Evolutionary conservation across 2,113 vertebrate genomes (phyloP).

Genomic region (Pygoscelis adeliae): DNA sequence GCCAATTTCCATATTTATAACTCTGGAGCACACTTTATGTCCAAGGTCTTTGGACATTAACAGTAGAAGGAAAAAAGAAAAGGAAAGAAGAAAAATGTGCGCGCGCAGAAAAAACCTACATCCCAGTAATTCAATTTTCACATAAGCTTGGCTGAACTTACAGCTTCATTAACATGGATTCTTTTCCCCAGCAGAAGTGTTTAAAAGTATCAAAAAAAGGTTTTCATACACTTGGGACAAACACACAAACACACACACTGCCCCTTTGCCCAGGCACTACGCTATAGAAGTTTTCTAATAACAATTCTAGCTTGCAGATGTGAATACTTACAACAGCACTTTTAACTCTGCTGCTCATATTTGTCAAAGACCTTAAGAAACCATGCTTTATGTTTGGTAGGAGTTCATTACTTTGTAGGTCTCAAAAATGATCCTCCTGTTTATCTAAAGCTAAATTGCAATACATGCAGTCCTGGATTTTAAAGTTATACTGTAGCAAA

Average conservation of each 20-base stretch:
- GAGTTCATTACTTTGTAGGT: neutral
- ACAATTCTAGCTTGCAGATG: neutral
- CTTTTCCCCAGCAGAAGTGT: neutral
- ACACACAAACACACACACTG: neutral
- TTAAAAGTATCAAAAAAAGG: neutral
- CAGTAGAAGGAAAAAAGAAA: neutral
- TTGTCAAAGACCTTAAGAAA: neutral
- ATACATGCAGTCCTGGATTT: neutral
- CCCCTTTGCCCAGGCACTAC: neutral
- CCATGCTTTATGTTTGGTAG: neutral
- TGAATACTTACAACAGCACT: neutral
- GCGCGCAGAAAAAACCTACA: rapidly evolving
- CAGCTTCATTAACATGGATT: neutral
- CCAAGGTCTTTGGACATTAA: neutral
- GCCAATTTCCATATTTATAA: neutral
- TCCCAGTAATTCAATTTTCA: neutral
- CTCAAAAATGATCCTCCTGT: neutral
- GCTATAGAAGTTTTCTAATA: neutral
- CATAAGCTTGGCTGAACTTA: neutral
- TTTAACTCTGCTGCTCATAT: neutral
- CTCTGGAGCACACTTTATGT: neutral
- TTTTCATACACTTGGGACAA: neutral
- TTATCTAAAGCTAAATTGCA: neutral
- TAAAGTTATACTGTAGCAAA: neutral
- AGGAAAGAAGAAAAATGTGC: neutral